A percentile compares a stretch with the other conserved stretches of the same genome.
phyloP scores from a whole-genome alignment of 1,140 invertebrate genomes.

The Melipona quadrifasciata region DNA sequence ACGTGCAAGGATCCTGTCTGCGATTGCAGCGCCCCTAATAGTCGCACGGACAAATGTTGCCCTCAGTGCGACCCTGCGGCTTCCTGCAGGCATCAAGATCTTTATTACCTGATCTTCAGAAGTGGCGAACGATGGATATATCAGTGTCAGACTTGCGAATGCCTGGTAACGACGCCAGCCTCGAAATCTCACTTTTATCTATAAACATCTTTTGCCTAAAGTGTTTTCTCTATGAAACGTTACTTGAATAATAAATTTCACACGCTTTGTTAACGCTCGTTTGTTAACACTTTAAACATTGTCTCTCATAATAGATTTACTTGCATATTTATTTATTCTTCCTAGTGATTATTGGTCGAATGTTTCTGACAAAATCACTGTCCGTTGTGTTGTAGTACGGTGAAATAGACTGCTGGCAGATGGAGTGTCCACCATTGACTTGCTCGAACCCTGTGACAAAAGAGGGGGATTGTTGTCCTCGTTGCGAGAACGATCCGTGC shows the following conservation, averaged over 20 bases:
- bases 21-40: constrained; percentile 83
- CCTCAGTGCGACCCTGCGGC: constrained; percentile 88
- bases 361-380: neutral
- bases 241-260: neutral
- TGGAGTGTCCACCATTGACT: constrained; percentile 89
- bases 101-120: constrained; percentile 87
- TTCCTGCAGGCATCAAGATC: constrained; percentile 90
- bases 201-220: neutral
- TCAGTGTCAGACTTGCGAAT: constrained; percentile 95
- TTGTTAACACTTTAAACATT: no score
- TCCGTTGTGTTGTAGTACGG: constrained; percentile 85
- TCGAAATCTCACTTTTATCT: neutral
- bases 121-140: constrained; percentile 94
- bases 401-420: constrained; percentile 94
- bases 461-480: constrained; percentile 87
- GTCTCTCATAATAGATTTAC: neutral
- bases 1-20: constrained; percentile 84
- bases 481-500: constrained; percentile 86
- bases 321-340: neutral
- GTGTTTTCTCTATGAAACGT: neutral
- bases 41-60: constrained; percentile 86
- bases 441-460: constrained; percentile 86
- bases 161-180: constrained; percentile 84
- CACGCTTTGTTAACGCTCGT: no score
- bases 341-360: neutral